These are phyloP conservation scores for Venturia canescens DNA, from an alignment of 1,140 invertebrate species.

Conservation along the genomic window DNA sequence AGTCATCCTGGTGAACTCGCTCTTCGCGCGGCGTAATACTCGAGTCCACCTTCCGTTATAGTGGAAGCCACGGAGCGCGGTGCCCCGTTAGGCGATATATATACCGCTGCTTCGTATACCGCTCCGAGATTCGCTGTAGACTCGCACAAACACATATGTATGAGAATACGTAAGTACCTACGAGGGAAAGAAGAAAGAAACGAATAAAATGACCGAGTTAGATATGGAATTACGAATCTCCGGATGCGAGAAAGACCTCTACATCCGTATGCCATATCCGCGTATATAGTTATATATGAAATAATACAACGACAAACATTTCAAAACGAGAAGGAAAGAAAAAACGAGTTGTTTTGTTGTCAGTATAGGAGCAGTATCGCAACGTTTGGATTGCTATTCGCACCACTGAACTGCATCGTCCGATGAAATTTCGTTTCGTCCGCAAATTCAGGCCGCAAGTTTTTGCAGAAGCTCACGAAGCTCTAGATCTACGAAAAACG, in stretches of 20 bases:
- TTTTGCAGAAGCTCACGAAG: too few species aligned
- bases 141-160: background rate
- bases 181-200: conserved; percentile 24
- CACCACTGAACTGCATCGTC: background rate
- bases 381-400: background rate
- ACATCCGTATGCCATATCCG: conserved; percentile 19
- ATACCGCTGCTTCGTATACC: too few species aligned
- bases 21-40: too few species aligned
- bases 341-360: conserved; percentile 7
- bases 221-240: conserved; percentile 26
- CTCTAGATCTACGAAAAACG: too few species aligned
- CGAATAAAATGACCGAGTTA: conserved; percentile 3
- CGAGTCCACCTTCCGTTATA: too few species aligned
- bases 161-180: background rate
- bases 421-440: background rate
- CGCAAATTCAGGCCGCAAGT: too few species aligned
- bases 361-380: conserved; percentile 29
- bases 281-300: background rate
- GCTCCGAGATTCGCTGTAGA: background rate
- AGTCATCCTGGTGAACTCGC: too few species aligned
- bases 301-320: conserved; percentile 8
- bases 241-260: conserved; percentile 6
- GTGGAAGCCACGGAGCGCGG: too few species aligned
- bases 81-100: too few species aligned
- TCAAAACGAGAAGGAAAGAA: background rate